Conservation (phyloP, 1,140 invertebrate species). For the Eueides isabella region DNA sequence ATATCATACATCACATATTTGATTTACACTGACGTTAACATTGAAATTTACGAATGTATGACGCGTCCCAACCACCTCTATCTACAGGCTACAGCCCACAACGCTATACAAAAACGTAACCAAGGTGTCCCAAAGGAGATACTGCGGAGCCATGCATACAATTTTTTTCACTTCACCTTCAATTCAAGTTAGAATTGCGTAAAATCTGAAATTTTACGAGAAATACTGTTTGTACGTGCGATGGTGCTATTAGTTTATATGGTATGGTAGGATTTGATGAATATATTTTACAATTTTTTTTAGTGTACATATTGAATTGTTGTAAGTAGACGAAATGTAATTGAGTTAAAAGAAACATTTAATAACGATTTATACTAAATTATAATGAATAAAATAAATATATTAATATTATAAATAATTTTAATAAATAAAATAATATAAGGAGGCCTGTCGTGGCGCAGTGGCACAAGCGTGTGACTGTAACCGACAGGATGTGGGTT, state of each 20-base stretch:
- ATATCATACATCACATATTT: not conserved
- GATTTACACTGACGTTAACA: not conserved
- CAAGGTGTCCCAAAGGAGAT: conserved; percentile 4
- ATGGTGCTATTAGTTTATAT: not conserved
- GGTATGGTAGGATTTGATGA: not conserved
- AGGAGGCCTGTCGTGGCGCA: no score
- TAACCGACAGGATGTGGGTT: no score
- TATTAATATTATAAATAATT: no score
- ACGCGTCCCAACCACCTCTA: not conserved
- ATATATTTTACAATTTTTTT: no score
- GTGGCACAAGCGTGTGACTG: no score
- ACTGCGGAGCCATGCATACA: conserved; percentile 8
- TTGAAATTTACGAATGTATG: not conserved
- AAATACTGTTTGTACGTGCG: not conserved
- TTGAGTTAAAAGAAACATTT: no score
- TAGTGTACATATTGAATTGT: no score
- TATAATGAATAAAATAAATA: no score
- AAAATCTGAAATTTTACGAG: not conserved
- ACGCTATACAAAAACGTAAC: not conserved
- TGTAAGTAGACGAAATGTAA: no score
- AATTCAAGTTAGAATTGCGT: conserved; percentile 3
- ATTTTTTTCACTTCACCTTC: not conserved
- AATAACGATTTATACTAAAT: no score
- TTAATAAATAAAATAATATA: no score
- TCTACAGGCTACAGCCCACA: not conserved